These are phyloP conservation scores for Hemithea aestivaria DNA, from an alignment of 2,888 invertebrate species.

Conservation along the genomic window DNA sequence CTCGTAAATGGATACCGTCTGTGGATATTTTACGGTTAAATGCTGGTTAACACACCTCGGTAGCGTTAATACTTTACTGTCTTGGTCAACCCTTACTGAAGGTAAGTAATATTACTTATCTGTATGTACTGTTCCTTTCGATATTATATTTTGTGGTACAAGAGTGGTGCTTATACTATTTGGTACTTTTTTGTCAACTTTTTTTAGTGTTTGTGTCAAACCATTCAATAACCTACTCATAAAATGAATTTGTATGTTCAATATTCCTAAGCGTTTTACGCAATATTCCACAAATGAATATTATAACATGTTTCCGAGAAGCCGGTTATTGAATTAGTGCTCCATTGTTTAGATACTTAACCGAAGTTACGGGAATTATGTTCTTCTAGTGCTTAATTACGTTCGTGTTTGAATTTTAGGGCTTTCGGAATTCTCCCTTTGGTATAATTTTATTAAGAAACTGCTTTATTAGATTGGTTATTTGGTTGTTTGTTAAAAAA, in stretches of 20 bases:
- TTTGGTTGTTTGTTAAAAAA: no score
- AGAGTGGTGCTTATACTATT: no score
- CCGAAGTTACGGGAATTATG: conserved; percentile 8
- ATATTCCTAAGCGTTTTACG: conserved; percentile 2
- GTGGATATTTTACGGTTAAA: conserved; percentile 4
- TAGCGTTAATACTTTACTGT: conserved; percentile 1
- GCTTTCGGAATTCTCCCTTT: no score
- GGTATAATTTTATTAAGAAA: no score
- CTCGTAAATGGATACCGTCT: conserved; percentile 7
- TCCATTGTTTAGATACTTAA: no score
- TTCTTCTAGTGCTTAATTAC: no score
- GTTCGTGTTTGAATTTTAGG: no score
- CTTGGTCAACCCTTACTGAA: not conserved
- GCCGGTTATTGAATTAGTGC: conserved; percentile 13
- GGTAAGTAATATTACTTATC: not conserved
- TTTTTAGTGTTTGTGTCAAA: no score
- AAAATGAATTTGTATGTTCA: not conserved
- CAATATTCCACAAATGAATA: conserved; percentile 7
- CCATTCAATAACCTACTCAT: no score
- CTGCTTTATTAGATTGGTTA: no score
- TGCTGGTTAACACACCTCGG: conserved; percentile 9
- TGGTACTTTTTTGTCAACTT: no score
- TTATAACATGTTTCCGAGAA: conserved; percentile 10
- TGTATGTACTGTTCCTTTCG: not conserved
- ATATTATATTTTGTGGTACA: no score